Base-by-base conservation (phyloP, 53 echinoderm and acorn worm species). In the Astropecten irregularis region DNA sequence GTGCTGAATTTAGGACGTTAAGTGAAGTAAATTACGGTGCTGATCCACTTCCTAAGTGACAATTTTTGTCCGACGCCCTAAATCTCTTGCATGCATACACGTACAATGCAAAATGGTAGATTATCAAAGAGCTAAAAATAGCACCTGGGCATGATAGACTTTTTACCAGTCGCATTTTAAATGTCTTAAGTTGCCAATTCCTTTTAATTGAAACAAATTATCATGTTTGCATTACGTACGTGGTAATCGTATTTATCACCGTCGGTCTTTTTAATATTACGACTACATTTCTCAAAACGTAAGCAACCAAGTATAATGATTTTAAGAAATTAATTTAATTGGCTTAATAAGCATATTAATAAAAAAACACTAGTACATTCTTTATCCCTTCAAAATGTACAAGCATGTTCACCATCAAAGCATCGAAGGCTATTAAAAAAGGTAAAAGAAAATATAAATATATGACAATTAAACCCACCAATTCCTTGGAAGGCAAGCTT, bases 41-140 rank as follows among this genome's bases (percentile, higher is more conserved):
- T 65, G 38, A 65, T 65, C 37, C 38, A 38, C 36, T 38, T n/a
- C 8, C 18, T 65, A n/a, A n/a, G 3, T 20, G 38, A 3, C 28
- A 25, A n/a, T n/a, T 15, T 13, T 46, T 44, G 46, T 44, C n/a
- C 27, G 46, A 68, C 68, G 68, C 68, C 68, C 68, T 42, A 68
- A 68, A 60, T 60, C 46, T n/a, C 1, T 13, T 8, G 26, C 37
- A 42, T 42, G 42, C 42, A 42, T 42, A 8, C 42, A 11, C 11
- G 42, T 42, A 11, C 42, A 8, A 11, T 2, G 37, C 46, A 67
- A 64, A n/a, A 64, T 64, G 64, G 64, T 34, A 64, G 64, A 64
- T 64, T 19, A 23, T 27, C 58, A 58, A 64, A 2, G 35, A 3
- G 14, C 64, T 64, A 64, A 64, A 64, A 64, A 64, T 64, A 64